These are phyloP conservation scores for Papilio aristodemus DNA, from an alignment of 1,140 invertebrate species.

Conservation along the genomic window DNA sequence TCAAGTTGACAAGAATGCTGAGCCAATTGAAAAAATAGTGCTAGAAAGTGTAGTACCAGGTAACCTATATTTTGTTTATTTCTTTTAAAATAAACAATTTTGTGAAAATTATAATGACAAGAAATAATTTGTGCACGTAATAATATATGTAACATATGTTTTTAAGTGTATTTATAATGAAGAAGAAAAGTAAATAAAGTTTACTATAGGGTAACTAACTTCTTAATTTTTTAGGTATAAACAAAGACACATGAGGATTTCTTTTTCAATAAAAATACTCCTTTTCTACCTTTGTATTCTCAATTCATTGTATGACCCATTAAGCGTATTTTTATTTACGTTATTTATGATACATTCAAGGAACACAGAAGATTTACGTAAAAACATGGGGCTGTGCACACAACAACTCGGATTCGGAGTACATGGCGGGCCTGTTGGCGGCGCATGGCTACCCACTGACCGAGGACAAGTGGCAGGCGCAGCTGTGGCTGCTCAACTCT, in stretches of 20 bases:
- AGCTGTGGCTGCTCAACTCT: slow-evolving; percentile 97
- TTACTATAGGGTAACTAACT: no score
- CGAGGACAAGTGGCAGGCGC: slow-evolving; percentile 90
- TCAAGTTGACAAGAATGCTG: slow-evolving; percentile 50
- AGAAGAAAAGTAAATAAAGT: no score
- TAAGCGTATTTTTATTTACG: no score
- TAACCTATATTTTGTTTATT: slow-evolving; percentile 81
- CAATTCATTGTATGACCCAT: no score
- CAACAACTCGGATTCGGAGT: slow-evolving; percentile 97
- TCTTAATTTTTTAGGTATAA: no score
- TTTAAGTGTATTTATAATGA: no score
- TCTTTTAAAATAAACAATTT: slow-evolving; percentile 8
- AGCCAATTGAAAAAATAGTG: slow-evolving; percentile 65
- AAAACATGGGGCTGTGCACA: slow-evolving; percentile 99
- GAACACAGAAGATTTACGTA: slow-evolving; percentile 94
- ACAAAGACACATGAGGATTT: no score
- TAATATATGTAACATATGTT: no score
- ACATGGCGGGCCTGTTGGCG: slow-evolving; percentile 97
- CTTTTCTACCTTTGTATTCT: no score
- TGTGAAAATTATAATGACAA: not conserved
- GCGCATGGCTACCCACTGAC: slow-evolving; percentile 93
- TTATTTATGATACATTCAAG: slow-evolving; percentile 59
- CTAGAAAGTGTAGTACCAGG: slow-evolving; percentile 88
- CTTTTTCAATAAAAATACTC: no score
- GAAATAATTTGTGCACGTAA: no score